Evolutionary conservation across 2,113 vertebrate species (phyloP), one percentile per base, ranked within the genome.

Genomic region (Forbesichthys agassizii): DNA sequence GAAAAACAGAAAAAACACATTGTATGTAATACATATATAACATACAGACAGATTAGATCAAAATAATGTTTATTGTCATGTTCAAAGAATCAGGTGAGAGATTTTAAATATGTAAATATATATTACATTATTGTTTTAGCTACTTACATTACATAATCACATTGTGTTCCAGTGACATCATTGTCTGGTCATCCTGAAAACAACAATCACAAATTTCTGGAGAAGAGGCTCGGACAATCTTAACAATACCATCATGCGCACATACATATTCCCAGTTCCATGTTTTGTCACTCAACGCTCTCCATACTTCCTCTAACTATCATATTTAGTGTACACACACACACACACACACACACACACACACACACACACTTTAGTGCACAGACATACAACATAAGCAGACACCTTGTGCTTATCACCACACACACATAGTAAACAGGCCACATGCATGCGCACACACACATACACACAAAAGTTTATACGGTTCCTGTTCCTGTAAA

Each of bases 221-320:
- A 79, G 77, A 79, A 84, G 9, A 64, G 8, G 36, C 33, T 52
- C 48, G 11, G 53, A 62, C 4, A 3, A 4, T 68, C 13, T 62
- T 68, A 59, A 33, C 62, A 1, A 16, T 16, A 8, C 53, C 66
- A 63, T 77, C 13, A 63, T 20, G 10, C 18, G 48, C n/a, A n/a
- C 14, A 1, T 20, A 16, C 4, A 8, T 11, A 27, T 4, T 42
- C 10, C 16, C n/a, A 75, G 48, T 87, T 85, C 83, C 74, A 36
- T 9, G 75, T 84, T 77, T 71, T 71, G 33, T 76, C 46, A 61
- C 11, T 48, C 36, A 8, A 8, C 20, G n/a, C 49, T 46, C 53
- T 7, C 52, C 9, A 4, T 27, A 74, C 65, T 75, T 87, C 71
- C 71, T 14, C 63, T 18, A 62, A 42, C 36, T 13, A 3, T 33